A percentile compares a stretch with the other conserved stretches of the same genome.
Conservation (phyloP, 2,888 invertebrate genomes). For the Erannis defoliaria region DNA sequence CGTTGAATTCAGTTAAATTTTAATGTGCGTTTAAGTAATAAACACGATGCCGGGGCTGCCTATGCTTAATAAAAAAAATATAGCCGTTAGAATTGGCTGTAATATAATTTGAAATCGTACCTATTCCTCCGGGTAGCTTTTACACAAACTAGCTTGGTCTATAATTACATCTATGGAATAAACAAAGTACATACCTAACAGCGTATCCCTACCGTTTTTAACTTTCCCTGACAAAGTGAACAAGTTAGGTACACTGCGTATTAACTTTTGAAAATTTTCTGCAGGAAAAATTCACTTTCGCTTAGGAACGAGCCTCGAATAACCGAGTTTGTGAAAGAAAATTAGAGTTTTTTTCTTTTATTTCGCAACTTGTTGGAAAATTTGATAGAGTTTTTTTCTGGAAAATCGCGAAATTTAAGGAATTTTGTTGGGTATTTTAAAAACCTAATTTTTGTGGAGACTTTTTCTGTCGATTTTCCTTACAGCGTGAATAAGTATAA, state of each 20-base stretch:
- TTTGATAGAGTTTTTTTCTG: conserved; percentile 31
- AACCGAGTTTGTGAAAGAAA: conserved; percentile 52
- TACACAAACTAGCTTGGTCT: too few relatives aligned
- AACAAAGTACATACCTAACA: too few relatives aligned
- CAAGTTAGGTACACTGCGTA: conserved; percentile 47
- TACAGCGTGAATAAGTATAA: too few relatives aligned
- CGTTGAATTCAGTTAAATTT: too few relatives aligned
- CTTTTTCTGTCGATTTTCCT: too few relatives aligned
- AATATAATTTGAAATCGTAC: too few relatives aligned
- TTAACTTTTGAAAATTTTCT: conserved; percentile 54
- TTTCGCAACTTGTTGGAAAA: conserved; percentile 36
- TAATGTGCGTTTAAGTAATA: too few relatives aligned
- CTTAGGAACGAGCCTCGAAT: conserved; percentile 41
- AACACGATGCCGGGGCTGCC: too few relatives aligned
- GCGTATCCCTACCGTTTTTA: conserved; percentile 17
- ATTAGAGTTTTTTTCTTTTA: conserved; percentile 50
- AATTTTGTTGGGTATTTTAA: conserved; percentile 19
- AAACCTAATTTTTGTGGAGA: conserved; percentile 25
- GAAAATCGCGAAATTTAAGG: conserved; percentile 27
- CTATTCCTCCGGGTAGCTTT: too few relatives aligned
- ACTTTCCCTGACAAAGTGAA: conserved; percentile 42
- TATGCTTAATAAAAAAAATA: too few relatives aligned
- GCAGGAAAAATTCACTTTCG: conserved; percentile 49
- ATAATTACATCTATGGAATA: too few relatives aligned
- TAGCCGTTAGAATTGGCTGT: too few relatives aligned